These are phyloP conservation scores for Allobates femoralis DNA, from an alignment of 2,797 vertebrate species.

Conservation along the genomic window DNA sequence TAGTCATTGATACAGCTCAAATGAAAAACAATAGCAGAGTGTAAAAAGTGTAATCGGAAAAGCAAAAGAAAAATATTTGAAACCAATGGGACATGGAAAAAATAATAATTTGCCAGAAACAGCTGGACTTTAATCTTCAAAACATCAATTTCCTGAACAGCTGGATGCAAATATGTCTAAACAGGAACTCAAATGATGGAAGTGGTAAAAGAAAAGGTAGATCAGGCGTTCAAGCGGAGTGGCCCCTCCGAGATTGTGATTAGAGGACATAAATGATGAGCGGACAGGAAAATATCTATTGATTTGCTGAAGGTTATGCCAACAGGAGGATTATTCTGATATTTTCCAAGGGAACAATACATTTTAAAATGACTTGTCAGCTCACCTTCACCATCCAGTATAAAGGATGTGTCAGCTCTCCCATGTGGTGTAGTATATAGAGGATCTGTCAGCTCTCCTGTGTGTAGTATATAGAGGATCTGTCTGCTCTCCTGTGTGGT, in stretches of 20 bases:
- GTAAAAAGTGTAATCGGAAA: conserved; percentile 17
- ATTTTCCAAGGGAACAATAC: background rate
- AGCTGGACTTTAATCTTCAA: conserved; percentile 58
- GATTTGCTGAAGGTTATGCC: background rate
- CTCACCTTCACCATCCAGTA: too few relatives aligned
- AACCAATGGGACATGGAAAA: conserved; percentile 27
- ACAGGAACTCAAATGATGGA: conserved; percentile 36
- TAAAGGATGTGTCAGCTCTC: too few relatives aligned
- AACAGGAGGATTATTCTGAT: background rate
- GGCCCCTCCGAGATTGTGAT: conserved; percentile 18
- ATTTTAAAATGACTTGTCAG: too few relatives aligned
- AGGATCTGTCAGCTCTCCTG: too few relatives aligned
- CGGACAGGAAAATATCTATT: conserved; percentile 1
- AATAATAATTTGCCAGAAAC: conserved; percentile 37
- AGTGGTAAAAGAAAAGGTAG: conserved; percentile 31
- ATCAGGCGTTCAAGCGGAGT: background rate
- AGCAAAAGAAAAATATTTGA: conserved; percentile 8
- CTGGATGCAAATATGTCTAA: conserved; percentile 59
- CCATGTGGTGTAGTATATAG: too few relatives aligned
- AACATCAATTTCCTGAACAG: conserved; percentile 56
- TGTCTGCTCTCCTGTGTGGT: background rate
- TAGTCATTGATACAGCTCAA: background rate
- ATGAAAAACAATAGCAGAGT: background rate
- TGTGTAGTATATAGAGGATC: background rate
- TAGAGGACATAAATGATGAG: background rate